Evolutionary conservation across 2,797 vertebrate genomes (phyloP).

Genomic region (Etheostoma nigrum): DNA sequence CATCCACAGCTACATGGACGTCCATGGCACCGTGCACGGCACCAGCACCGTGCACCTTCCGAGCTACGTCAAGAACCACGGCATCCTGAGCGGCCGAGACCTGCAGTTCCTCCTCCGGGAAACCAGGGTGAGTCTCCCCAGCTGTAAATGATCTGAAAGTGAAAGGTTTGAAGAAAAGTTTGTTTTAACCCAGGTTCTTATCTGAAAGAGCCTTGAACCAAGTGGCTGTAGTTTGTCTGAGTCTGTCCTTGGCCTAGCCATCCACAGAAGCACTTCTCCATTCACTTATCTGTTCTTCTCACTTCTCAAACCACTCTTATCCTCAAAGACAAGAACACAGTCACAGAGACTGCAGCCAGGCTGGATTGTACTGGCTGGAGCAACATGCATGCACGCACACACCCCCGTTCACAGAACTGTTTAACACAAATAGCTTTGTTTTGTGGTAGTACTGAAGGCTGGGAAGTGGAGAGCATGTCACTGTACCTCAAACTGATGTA

Average conservation of each 20-base stretch:
- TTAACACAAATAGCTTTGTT: conserved; percentile 34
- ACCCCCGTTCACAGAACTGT: not conserved
- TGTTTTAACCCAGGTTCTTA: conserved; percentile 7
- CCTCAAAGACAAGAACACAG: conserved; percentile 43
- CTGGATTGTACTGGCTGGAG: not conserved
- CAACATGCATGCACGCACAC: not conserved
- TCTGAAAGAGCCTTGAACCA: not conserved
- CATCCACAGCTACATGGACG: conserved; percentile 96
- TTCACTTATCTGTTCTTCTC: conserved; percentile 46
- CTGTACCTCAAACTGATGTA: not conserved
- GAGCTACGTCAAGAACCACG: conserved; percentile 95
- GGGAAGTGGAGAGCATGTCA: not conserved
- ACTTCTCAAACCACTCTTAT: conserved; percentile 18
- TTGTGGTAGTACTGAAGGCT: not conserved
- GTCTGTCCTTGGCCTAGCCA: not conserved
- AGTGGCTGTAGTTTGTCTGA: conserved; percentile 29
- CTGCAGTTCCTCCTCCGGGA: conserved; percentile 96
- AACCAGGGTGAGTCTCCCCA: conserved; percentile 88
- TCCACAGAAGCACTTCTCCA: conserved; percentile 32
- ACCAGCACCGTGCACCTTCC: conserved; percentile 94
- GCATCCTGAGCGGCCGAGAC: conserved; percentile 97
- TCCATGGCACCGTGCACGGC: conserved; percentile 96
- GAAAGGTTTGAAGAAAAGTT: not conserved
- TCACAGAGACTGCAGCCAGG: not conserved
- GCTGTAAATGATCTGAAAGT: not conserved